Conservation (phyloP, 2,113 vertebrate species). For the Cavia aperea region DNA sequence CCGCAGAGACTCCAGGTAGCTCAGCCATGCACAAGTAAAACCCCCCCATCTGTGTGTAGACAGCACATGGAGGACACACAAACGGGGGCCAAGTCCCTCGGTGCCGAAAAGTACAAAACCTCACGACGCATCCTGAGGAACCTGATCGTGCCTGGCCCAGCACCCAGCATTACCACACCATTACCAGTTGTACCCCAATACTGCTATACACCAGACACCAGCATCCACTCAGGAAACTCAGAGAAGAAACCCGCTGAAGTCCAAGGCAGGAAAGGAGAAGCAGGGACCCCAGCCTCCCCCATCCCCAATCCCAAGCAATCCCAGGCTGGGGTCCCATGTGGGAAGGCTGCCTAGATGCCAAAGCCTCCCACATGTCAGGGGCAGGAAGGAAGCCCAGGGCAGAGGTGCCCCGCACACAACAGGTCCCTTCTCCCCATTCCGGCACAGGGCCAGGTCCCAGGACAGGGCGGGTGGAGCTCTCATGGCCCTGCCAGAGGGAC, state of each 20-base stretch:
- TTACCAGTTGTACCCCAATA: too few relatives aligned
- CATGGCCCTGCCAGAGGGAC: not conserved
- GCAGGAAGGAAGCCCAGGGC: too few relatives aligned
- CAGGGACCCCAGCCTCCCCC: not conserved
- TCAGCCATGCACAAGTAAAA: not conserved
- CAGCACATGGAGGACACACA: not conserved
- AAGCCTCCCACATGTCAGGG: not conserved
- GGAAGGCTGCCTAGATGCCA: not conserved
- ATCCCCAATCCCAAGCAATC: not conserved
- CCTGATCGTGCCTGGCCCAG: not conserved
- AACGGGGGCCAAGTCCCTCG: not conserved
- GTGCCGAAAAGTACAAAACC: not conserved
- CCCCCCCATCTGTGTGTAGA: not conserved
- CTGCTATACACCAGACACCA: too few relatives aligned
- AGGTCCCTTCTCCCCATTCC: not conserved
- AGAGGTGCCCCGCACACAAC: not conserved
- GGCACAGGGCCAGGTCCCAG: not conserved
- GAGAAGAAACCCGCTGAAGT: not conserved
- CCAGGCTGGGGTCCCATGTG: not conserved
- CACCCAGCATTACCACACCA: rapidly evolving
- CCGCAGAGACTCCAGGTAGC: not conserved
- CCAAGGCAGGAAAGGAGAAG: not conserved
- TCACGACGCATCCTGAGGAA: rapidly evolving
- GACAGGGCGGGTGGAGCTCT: not conserved
- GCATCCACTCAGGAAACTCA: rapidly evolving